Evolutionary conservation across 2,888 invertebrate genomes (phyloP).

Genomic region (Mongoloraphidia duomilia): DNA sequence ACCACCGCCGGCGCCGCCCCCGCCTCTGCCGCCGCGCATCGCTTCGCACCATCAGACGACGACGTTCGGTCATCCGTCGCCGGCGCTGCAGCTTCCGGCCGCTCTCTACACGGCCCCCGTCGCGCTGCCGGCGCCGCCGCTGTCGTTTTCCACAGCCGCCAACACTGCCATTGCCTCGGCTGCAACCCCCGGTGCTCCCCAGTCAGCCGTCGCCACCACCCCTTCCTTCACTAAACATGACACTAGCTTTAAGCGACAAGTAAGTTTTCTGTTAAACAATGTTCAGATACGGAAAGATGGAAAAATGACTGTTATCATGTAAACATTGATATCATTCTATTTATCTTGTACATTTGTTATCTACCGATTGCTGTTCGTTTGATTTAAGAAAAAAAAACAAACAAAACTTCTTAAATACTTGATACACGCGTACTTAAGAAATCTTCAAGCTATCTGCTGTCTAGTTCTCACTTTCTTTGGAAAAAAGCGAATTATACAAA

Average conservation of each 20-base stretch:
- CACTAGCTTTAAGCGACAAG: conserved; percentile 63
- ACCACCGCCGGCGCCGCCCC: conserved; percentile 36
- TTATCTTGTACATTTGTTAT: background rate
- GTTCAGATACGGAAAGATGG: conserved; percentile 63
- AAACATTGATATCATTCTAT: conserved; percentile 7
- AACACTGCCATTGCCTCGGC: background rate
- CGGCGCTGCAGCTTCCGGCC: conserved; percentile 2
- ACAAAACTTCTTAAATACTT: background rate
- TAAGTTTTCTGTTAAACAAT: conserved; percentile 73
- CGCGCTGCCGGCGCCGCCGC: conserved; percentile 17
- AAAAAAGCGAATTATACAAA: too few relatives aligned
- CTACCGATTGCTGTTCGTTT: background rate
- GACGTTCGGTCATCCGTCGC: conserved; percentile 28
- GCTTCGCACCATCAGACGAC: conserved; percentile 12
- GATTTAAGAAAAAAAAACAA: background rate
- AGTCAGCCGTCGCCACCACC: conserved; percentile 28
- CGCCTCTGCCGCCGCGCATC: conserved; percentile 24
- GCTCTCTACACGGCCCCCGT: conserved; percentile 28
- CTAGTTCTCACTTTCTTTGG: too few relatives aligned
- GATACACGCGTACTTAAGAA: background rate
- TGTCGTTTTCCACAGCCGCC: conserved; percentile 1
- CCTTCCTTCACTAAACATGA: conserved; percentile 47
- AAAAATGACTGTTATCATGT: conserved; percentile 30
- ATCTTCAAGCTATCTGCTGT: too few relatives aligned
- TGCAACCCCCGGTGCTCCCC: conserved; percentile 21